phyloP scores from a whole-genome alignment of 2,888 invertebrate species.

The Metalampra italica region DNA sequence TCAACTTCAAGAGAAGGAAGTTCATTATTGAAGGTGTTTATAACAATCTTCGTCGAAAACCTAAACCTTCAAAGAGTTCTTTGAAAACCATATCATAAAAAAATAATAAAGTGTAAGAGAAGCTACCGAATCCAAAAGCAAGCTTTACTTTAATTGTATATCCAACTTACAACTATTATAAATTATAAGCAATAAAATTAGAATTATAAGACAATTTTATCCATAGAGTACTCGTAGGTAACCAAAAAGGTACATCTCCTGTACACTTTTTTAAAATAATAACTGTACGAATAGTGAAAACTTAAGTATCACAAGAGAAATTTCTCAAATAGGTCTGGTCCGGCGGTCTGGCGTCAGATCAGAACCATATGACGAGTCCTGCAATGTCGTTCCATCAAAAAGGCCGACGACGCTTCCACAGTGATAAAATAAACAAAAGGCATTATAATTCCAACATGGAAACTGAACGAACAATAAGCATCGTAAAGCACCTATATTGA shows the following conservation, averaged over 20 bases:
- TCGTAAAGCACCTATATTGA: conserved; percentile 61
- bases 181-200: too few relatives aligned
- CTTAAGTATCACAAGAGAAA: too few relatives aligned
- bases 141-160: not conserved
- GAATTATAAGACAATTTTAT: not conserved
- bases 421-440: conserved; percentile 41
- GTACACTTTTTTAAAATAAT: not conserved
- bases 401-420: conserved; percentile 32
- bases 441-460: conserved; percentile 33
- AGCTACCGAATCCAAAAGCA: not conserved
- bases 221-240: too few relatives aligned
- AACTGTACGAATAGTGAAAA: not conserved
- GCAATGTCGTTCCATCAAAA: conserved; percentile 17
- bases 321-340: too few relatives aligned
- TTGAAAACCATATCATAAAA: not conserved
- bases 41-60: not conserved
- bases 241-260: not conserved
- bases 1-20: conserved; percentile 25
- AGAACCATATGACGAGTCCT: not conserved
- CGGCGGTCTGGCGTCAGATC: not conserved
- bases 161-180: not conserved
- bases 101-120: not conserved
- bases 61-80: conserved; percentile 1
- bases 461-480: conserved; percentile 40
- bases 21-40: conserved; percentile 19